Base-by-base conservation (phyloP, 2,888 invertebrate species). In the Orchesella flavescens region DNA sequence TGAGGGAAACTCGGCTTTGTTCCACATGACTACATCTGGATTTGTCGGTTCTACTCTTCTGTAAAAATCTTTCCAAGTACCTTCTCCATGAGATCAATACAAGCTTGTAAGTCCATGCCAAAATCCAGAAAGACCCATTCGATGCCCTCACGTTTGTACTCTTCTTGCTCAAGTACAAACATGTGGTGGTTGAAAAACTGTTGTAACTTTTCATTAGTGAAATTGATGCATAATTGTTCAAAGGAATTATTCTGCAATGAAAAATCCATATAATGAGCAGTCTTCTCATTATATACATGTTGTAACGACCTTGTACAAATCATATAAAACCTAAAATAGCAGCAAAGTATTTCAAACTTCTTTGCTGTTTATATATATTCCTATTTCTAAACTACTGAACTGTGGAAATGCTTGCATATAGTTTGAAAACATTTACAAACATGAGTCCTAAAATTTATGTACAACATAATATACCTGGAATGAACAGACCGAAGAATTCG, bases 101-200 rank as follows among this genome's bases (percentile, higher is more conserved):
- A 98, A 92, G 97, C 96, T 90, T 96, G 94, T 92, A 99, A 94
- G 92, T 99, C 98, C 96, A 99, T 97, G 92, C 98, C 98, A 91
- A 99, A 99, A 93, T 99, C 98, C 93, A 99, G 98, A 93, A 98
- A 99, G 91, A 94, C 94, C 98, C 98, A 99, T 90, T 95, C 93
- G 92, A 99, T 98, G 90, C 98, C 98, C 92, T 99, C 98, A 90
- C 93, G 94, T 90, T 96, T 97, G 93, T 99, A 99, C 91, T 98
- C 98, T 92, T 99, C 98, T 94, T 99, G 98, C 92, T 99, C 98
- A 91, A 98, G 93, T 89, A 99, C 98, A 92, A 99, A 99, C 98
- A 99, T 99, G 94, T 97, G 95, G 92, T 99, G 98, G 93, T 99
- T 98, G 94, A 99, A 99, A 93, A 98, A 99, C 93, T 99, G 98